A percentile compares a stretch with the other conserved stretches of the same genome.
Conservation (phyloP, 1,140 invertebrate genomes). For the Atta texana region DNA sequence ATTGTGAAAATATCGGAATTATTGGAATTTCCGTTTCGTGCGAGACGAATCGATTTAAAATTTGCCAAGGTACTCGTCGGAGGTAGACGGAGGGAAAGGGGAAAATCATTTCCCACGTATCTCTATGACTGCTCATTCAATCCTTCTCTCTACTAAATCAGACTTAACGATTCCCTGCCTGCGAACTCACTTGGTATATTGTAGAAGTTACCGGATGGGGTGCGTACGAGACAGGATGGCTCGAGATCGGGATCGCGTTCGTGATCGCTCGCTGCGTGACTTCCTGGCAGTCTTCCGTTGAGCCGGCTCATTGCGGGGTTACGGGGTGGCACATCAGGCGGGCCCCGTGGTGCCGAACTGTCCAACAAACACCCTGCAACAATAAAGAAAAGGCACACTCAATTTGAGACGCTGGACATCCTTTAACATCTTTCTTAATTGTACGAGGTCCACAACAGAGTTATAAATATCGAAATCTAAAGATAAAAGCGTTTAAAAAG, state of each 20-base stretch:
- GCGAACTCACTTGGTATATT: slow-evolving; percentile 90
- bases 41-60: neutral
- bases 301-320: slow-evolving; percentile 95
- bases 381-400: slow-evolving; percentile 75
- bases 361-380: slow-evolving; percentile 94
- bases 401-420: neutral
- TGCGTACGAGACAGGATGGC: slow-evolving; percentile 95
- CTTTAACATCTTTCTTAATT: slow-evolving; percentile 37
- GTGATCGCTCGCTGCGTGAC: slow-evolving; percentile 87
- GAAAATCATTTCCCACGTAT: slow-evolving; percentile 55
- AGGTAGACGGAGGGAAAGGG: neutral
- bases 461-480: slow-evolving; percentile 25
- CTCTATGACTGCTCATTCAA: neutral
- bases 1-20: neutral
- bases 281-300: slow-evolving; percentile 93
- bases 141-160: slow-evolving; percentile 45
- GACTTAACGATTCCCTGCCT: slow-evolving; percentile 38
- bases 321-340: slow-evolving; percentile 95
- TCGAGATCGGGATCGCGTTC: slow-evolving; percentile 94
- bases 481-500: neutral
- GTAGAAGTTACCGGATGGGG: slow-evolving; percentile 96
- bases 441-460: neutral
- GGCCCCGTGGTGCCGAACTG: slow-evolving; percentile 90
- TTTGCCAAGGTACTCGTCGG: neutral
- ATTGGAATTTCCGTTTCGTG: neutral